These are phyloP conservation scores for Rousettus madagascariensis DNA, from an alignment of 2,797 vertebrate genomes.

Conservation along the genomic window DNA sequence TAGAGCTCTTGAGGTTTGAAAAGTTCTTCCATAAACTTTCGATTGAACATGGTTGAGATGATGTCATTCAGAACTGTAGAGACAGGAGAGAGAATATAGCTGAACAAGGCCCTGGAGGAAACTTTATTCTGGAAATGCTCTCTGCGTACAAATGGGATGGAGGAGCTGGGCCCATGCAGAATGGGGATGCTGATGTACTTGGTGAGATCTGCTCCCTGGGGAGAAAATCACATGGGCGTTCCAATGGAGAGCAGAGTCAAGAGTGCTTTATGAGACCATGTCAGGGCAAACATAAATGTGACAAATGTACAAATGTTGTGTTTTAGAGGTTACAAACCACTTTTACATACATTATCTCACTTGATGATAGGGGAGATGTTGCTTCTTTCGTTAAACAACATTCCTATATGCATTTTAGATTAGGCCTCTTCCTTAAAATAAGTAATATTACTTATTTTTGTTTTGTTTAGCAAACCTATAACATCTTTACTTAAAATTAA, in stretches of 20 bases:
- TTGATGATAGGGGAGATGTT: background rate
- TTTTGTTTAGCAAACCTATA: background rate
- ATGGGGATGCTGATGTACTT: background rate
- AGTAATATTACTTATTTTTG: background rate
- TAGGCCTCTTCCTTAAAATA: background rate
- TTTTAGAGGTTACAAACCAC: background rate
- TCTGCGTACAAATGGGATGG: background rate
- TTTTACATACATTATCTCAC: background rate
- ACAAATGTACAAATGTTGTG: background rate
- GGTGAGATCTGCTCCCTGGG: background rate
- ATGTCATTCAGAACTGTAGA: slow-evolving; percentile 98
- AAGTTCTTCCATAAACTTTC: slow-evolving; percentile 96
- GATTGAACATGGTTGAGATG: slow-evolving; percentile 98
- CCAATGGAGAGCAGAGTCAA: background rate
- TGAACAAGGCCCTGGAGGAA: background rate
- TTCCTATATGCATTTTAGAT: background rate
- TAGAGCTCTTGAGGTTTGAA: slow-evolving; percentile 99
- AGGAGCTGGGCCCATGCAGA: background rate
- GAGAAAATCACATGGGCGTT: background rate
- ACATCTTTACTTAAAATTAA: slow-evolving; percentile 21
- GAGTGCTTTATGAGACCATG: background rate
- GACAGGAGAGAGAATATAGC: slow-evolving; percentile 67
- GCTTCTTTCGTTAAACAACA: slow-evolving; percentile 16
- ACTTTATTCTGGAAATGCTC: background rate
- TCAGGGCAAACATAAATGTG: background rate